Evolutionary conservation across 2,113 vertebrate species (phyloP).

Genomic region (Tragelaphus strepsiceros): DNA sequence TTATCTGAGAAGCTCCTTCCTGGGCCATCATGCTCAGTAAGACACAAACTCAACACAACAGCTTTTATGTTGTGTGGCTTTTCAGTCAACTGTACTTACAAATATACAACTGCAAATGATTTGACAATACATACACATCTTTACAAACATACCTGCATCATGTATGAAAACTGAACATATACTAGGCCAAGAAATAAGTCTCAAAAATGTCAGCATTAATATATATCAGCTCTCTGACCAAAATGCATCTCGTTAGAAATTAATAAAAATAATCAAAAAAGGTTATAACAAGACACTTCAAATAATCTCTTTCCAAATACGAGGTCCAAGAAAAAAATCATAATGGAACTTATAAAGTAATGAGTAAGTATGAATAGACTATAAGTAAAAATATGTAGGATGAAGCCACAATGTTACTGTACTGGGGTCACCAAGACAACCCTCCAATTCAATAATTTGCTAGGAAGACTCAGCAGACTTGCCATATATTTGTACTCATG

Average conservation of each 20-base stretch:
- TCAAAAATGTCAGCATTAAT: not conserved
- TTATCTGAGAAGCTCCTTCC: not conserved
- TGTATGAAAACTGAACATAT: not conserved
- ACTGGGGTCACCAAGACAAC: not conserved
- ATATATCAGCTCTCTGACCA: not conserved
- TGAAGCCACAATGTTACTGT: not conserved
- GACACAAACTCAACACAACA: not conserved
- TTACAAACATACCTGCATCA: not conserved
- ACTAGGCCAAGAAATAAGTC: not conserved
- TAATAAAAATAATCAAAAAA: conserved; percentile 15
- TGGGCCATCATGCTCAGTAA: not conserved
- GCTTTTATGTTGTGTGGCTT: not conserved
- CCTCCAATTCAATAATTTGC: not conserved
- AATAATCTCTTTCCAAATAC: not conserved
- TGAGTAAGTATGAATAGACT: not conserved
- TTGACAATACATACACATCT: not conserved
- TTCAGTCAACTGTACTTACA: not conserved
- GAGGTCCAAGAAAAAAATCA: not conserved
- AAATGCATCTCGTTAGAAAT: not conserved
- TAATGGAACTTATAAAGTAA: not conserved
- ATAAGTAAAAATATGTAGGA: not conserved
- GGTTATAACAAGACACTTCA: not conserved
- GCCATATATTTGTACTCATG: not conserved
- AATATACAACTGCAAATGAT: not conserved
- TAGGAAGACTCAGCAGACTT: not conserved